These are phyloP conservation scores for Cyclura pinguis DNA, from an alignment of 2,797 vertebrate genomes.

Conservation along the genomic window DNA sequence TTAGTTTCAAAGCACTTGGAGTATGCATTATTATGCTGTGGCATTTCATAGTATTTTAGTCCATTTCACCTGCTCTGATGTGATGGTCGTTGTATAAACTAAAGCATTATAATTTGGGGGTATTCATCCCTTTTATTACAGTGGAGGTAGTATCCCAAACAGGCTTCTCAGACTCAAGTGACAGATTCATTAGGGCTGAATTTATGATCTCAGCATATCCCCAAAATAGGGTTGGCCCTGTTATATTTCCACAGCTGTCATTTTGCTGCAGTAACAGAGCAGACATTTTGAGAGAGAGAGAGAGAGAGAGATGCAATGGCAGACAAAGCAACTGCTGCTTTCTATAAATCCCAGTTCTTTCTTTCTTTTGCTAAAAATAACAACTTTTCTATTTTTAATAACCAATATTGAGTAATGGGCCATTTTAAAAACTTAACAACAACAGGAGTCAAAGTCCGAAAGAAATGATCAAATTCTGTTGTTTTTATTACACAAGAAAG, in stretches of 20 bases:
- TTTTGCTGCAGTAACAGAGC: slow-evolving; percentile 73
- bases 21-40: slow-evolving; percentile 48
- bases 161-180: slow-evolving; percentile 75
- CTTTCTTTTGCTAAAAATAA: slow-evolving; percentile 63
- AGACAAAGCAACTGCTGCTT: slow-evolving; percentile 65
- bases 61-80: slow-evolving; percentile 71
- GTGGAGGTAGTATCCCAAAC: slow-evolving; percentile 76
- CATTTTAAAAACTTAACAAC: slow-evolving; percentile 35
- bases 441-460: slow-evolving; percentile 45
- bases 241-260: slow-evolving; percentile 77
- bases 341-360: slow-evolving; percentile 70
- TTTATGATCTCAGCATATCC: slow-evolving; percentile 80
- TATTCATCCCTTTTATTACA: slow-evolving; percentile 69
- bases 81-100: slow-evolving; percentile 78
- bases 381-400: slow-evolving; percentile 60
- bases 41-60: slow-evolving; percentile 13
- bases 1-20: slow-evolving; percentile 55
- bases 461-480: neutral
- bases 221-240: slow-evolving; percentile 77
- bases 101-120: slow-evolving; percentile 72
- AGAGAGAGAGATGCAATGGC: slow-evolving; percentile 62
- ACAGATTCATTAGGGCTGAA: slow-evolving; percentile 81
- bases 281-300: neutral
- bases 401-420: slow-evolving; percentile 53
- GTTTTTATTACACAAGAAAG: slow-evolving; percentile 40